phyloP scores from a whole-genome alignment of 2,888 invertebrate genomes.

The Lampropteryx suffumata region DNA sequence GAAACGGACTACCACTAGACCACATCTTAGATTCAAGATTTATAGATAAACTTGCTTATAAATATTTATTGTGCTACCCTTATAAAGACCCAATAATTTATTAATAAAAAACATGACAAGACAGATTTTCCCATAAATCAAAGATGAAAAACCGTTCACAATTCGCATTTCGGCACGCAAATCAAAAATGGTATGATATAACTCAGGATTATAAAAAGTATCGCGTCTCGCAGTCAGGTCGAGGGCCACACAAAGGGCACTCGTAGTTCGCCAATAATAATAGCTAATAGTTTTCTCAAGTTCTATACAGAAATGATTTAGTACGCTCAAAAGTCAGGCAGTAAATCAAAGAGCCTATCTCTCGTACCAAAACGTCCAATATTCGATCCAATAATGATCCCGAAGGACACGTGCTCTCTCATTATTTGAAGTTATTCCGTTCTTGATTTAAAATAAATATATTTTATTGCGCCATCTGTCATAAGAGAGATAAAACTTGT shows the following conservation, averaged over 20 bases:
- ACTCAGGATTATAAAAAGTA: conserved; percentile 61
- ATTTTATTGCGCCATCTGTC: conserved; percentile 79
- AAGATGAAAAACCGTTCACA: conserved; percentile 47
- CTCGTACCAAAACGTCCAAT: conserved; percentile 59
- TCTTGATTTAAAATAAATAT: conserved; percentile 76
- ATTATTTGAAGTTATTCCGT: conserved; percentile 68
- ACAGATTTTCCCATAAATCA: conserved; percentile 44
- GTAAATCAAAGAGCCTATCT: conserved; percentile 77
- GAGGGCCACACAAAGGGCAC: conserved; percentile 61
- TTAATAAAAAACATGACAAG: conserved; percentile 39
- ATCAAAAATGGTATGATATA: conserved; percentile 60
- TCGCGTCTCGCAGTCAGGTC: conserved; percentile 38
- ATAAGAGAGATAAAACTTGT: conserved; percentile 71
- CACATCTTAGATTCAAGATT: neutral
- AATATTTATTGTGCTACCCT: neutral
- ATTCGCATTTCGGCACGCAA: conserved; percentile 65
- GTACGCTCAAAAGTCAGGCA: conserved; percentile 73
- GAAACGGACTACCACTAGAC: neutral
- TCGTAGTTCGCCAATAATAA: conserved; percentile 75
- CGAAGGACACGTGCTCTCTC: conserved; percentile 73
- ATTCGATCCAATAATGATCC: conserved; percentile 60
- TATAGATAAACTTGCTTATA: conserved; percentile 5
- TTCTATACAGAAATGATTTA: conserved; percentile 79
- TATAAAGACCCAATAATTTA: conserved; percentile 4
- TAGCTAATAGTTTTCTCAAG: conserved; percentile 81